Percentiles rank a stretch among this genome's conserved stretches.
These are phyloP conservation scores for Diuraphis noxia DNA, from an alignment of 1,140 invertebrate species.

Conservation along the genomic window DNA sequence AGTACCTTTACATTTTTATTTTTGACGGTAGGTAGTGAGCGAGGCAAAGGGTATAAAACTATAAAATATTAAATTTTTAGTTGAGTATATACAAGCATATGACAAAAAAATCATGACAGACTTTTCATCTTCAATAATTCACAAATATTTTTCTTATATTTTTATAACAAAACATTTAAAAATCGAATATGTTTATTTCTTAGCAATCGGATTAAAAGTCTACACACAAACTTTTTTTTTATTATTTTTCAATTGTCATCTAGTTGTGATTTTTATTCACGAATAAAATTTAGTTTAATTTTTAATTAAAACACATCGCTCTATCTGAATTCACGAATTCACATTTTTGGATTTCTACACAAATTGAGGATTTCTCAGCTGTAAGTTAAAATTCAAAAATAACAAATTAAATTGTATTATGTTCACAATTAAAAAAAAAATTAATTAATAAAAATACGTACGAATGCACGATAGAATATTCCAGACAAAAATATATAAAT, in stretches of 20 bases:
- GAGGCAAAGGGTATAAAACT: too few species aligned
- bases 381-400: neutral
- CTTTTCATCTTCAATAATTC: neutral
- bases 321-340: too few species aligned
- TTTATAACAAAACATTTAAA: neutral
- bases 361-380: neutral
- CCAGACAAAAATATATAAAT: too few species aligned
- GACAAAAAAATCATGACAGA: neutral
- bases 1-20: neutral
- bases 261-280: neutral
- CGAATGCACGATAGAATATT: too few species aligned
- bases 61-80: neutral
- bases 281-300: too few species aligned
- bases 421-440: too few species aligned
- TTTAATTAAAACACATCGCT: neutral
- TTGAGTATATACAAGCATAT: neutral
- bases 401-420: too few species aligned
- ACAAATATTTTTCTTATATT: conserved; percentile 5
- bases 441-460: too few species aligned
- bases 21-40: neutral
- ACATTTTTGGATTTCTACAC: neutral
- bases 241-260: neutral
- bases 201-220: neutral
- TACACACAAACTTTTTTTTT: neutral
- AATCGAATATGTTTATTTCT: neutral